These are phyloP conservation scores for Girardia tigrina DNA, from an alignment of 2,888 invertebrate genomes.

Conservation along the genomic window DNA sequence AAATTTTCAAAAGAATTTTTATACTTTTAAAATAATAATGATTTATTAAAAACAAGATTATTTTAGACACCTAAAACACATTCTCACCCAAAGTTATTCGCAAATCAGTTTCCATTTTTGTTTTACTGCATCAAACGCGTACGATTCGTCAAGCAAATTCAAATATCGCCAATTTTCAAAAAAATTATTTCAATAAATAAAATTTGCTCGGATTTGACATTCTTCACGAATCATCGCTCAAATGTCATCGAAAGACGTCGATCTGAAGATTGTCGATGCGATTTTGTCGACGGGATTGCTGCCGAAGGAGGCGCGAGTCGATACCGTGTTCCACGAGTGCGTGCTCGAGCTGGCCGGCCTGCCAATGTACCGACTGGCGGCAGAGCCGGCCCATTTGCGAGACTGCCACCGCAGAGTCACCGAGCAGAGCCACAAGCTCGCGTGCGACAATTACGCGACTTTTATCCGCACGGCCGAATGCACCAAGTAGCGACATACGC, in stretches of 20 bases:
- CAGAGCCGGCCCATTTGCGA: background rate
- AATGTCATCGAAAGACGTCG: constrained; percentile 6
- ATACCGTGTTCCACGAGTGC: constrained; percentile 10
- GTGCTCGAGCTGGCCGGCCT: background rate
- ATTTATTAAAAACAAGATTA: too few relatives aligned
- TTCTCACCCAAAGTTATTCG: too few relatives aligned
- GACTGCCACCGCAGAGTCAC: background rate
- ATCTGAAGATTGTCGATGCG: constrained; percentile 1
- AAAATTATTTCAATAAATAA: too few relatives aligned
- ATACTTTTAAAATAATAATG: too few relatives aligned
- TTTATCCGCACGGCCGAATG: constrained; percentile 24
- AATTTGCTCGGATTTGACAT: too few relatives aligned
- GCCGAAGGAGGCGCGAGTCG: background rate
- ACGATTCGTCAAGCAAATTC: too few relatives aligned
- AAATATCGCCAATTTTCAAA: too few relatives aligned
- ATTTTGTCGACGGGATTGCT: background rate
- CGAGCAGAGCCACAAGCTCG: constrained; percentile 6
- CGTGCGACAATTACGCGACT: background rate
- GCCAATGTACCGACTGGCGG: background rate
- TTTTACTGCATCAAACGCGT: too few relatives aligned
- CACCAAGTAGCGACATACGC: constrained; percentile 53
- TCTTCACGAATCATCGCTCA: too few relatives aligned
- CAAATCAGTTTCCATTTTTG: too few relatives aligned
- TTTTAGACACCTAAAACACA: too few relatives aligned
- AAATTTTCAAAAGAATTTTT: too few relatives aligned